Conservation (phyloP, 2,888 invertebrate genomes). For the Apomyelois bistriatella region DNA sequence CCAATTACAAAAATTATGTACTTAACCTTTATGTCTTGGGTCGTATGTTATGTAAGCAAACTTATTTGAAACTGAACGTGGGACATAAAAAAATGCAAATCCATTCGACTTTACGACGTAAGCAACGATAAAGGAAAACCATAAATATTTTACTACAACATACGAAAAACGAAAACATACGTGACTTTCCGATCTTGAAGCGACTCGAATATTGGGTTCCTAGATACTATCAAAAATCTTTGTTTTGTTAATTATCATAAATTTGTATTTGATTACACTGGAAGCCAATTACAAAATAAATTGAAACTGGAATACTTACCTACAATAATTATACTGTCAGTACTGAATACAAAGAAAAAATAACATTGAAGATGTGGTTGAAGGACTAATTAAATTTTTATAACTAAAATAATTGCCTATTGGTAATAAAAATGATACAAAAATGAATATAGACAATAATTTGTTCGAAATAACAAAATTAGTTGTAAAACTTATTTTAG, state of each 20-base stretch:
- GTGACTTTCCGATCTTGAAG: too few relatives aligned
- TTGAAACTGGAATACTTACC: not conserved
- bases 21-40: too few relatives aligned
- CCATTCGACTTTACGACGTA: constrained; percentile 31
- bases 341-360: too few relatives aligned
- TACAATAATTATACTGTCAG: too few relatives aligned
- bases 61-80: not conserved
- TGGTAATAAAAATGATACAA: constrained; percentile 16
- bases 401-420: not conserved
- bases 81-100: constrained; percentile 20
- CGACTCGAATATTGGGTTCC: not conserved
- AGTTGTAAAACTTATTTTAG: not conserved
- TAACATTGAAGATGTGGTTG: not conserved
- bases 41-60: not conserved
- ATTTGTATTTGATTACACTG: not conserved
- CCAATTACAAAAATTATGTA: too few relatives aligned
- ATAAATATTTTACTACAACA: constrained; percentile 33
- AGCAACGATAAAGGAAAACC: constrained; percentile 28
- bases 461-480: not conserved
- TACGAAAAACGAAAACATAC: too few relatives aligned
- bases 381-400: not conserved
- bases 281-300: not conserved
- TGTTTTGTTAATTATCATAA: too few relatives aligned
- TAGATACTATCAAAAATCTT: not conserved
- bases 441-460: constrained; percentile 12